These are phyloP conservation scores for Phrixothrix hirtus DNA, from an alignment of 2,888 invertebrate genomes.

Conservation along the genomic window DNA sequence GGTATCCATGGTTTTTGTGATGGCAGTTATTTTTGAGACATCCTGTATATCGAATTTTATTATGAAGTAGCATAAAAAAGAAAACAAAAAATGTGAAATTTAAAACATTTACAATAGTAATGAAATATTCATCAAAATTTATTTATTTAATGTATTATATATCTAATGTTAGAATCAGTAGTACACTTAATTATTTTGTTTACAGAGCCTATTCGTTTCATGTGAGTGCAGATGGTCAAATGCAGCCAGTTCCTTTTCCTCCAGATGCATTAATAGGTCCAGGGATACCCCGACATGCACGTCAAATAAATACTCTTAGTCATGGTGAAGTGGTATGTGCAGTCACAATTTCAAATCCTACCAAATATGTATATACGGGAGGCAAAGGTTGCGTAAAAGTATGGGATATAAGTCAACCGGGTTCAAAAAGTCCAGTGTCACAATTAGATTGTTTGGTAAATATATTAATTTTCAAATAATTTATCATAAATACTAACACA, in stretches of 20 bases:
- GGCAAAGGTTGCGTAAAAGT: conserved; percentile 95
- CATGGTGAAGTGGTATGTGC: conserved; percentile 98
- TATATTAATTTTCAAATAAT: conserved; percentile 2
- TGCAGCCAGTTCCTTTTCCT: conserved; percentile 92
- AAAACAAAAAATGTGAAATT: too few species aligned
- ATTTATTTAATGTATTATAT: too few species aligned
- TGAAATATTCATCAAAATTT: too few species aligned
- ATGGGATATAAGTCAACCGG: conserved; percentile 76
- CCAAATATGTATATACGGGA: conserved; percentile 95
- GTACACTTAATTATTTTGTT: conserved; percentile 35
- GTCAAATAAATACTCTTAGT: conserved; percentile 85
- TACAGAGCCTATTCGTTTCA: conserved; percentile 91
- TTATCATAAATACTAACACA: not conserved
- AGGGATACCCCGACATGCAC: conserved; percentile 91
- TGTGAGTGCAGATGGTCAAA: conserved; percentile 84
- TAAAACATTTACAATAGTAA: too few species aligned
- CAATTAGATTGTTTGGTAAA: conserved; percentile 83
- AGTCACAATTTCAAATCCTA: conserved; percentile 87
- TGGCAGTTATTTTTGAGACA: too few species aligned
- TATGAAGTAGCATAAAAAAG: too few species aligned
- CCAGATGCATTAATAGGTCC: conserved; percentile 89
- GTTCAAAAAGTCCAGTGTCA: conserved; percentile 76
- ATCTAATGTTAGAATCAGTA: too few species aligned
- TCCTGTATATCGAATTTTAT: too few species aligned
- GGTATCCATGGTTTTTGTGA: too few species aligned